Base-by-base conservation (phyloP, 2,113 vertebrate genomes). In the Peromyscus leucopus region DNA sequence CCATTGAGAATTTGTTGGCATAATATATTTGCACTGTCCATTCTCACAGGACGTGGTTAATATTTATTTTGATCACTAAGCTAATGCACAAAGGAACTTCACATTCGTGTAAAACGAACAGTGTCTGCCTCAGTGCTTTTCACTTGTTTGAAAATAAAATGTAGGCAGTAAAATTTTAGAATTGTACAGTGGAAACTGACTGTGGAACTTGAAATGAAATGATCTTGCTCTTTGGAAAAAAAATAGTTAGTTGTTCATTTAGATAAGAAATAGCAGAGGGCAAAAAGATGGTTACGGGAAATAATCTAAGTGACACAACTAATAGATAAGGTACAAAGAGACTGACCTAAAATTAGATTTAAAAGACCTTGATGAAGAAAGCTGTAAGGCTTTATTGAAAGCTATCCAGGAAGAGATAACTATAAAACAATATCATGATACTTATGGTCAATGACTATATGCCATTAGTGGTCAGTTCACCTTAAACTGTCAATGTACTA, bases 1-100 rank as follows among this genome's bases (percentile, higher is more conserved):
- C 8, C 21, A 8, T 36, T 36, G 75, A 93, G 84, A 39, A 97
- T 89, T 94, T 94, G 33, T 92, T 96, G 82, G 16, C 57, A 36
- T 89, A 59, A 85, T 94, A 88, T 96, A 61, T 96, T 96, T 96
- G 33, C 75, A 51, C 28, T 65, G 36, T 76, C 42, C 33, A 86
- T 89, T 42, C 42, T 92, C 16, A 59, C 63, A 89, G 63, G 42
- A 74, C 10, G 86, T 36, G 55, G 91, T 89, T 39, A 97, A n/a
- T 95, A 90, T 96, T 97, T 96, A 89, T 94, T 96, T 96, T 96
- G 63, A 90, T 93, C 36, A 76, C 79, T 90, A 88, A 95, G 74
- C 39, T 95, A 97, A 46, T 76, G 42, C 15, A 48, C 42, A 19
- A 89, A 76, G 42, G 2, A 67, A 90, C 82, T 97, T 89, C 17